phyloP scores from a whole-genome alignment of 2,113 vertebrate genomes.

The Isurus oxyrinchus region DNA sequence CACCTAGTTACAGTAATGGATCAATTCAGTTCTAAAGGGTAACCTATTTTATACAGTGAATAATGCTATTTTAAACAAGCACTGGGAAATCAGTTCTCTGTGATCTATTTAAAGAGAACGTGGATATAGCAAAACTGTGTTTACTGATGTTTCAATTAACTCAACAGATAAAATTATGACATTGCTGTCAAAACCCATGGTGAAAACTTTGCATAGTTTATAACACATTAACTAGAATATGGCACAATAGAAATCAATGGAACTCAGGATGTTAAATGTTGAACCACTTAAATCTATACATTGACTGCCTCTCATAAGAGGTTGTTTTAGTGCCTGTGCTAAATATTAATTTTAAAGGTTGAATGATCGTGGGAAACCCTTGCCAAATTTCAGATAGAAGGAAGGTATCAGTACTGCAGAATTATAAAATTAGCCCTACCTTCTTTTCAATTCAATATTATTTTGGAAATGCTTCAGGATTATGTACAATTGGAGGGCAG shows the following conservation, averaged over 20 bases:
- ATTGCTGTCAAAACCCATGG: background rate
- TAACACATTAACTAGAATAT: background rate
- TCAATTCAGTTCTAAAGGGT: background rate
- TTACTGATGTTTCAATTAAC: constrained; percentile 5
- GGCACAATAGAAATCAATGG: background rate
- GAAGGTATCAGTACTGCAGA: background rate
- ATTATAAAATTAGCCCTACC: background rate
- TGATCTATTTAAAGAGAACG: background rate
- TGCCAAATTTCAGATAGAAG: background rate
- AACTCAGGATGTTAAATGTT: background rate
- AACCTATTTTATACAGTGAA: background rate
- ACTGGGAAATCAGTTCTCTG: background rate
- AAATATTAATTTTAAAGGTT: background rate
- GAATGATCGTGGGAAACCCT: background rate
- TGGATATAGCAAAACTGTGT: background rate
- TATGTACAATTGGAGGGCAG: background rate
- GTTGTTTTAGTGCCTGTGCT: background rate
- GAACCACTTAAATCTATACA: background rate
- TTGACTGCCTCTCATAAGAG: background rate
- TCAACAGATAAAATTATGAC: background rate
- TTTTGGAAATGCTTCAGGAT: background rate
- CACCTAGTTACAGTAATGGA: background rate
- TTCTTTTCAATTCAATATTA: background rate
- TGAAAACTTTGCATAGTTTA: background rate
- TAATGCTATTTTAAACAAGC: background rate